Percentiles rank a stretch among this genome's conserved stretches.
Evolutionary conservation across 2,888 invertebrate genomes (phyloP).

Genomic region (Silvanus unidentatus): DNA sequence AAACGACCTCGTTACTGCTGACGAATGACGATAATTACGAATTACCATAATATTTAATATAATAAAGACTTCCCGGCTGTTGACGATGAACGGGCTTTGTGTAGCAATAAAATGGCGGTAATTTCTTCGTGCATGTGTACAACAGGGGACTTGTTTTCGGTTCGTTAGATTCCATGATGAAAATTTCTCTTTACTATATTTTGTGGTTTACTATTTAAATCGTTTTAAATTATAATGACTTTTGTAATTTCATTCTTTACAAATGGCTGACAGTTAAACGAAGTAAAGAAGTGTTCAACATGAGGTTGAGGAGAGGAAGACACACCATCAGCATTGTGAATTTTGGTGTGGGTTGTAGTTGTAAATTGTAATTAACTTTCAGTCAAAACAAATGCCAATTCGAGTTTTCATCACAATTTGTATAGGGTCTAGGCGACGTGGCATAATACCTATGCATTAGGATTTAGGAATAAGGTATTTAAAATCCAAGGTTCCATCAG

Average conservation of each 20-base stretch:
- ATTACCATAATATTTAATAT: constrained; percentile 42
- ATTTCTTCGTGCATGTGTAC: constrained; percentile 26
- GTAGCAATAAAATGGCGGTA: constrained; percentile 39
- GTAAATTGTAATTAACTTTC: constrained; percentile 22
- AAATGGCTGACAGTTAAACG: constrained; percentile 20
- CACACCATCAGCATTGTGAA: no score
- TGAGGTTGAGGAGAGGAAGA: constrained; percentile 8
- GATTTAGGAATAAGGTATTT: no score
- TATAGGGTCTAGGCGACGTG: no score
- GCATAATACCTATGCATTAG: no score
- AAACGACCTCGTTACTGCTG: constrained; percentile 23
- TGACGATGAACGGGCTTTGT: constrained; percentile 33
- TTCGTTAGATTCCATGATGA: constrained; percentile 39
- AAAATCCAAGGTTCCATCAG: no score
- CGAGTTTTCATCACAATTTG: constrained; percentile 4
- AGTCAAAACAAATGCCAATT: constrained; percentile 14
- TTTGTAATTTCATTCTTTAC: constrained; percentile 33
- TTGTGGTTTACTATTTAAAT: constrained; percentile 34
- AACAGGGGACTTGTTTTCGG: constrained; percentile 35
- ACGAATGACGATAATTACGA: constrained; percentile 36
- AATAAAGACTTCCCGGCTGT: constrained; percentile 37
- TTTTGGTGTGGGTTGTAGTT: no score
- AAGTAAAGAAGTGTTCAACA: constrained; percentile 2
- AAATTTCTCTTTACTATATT: constrained; percentile 26
- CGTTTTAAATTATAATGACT: constrained; percentile 36